phyloP scores from a whole-genome alignment of 1,140 invertebrate species.

The Parasteatoda tepidariorum region DNA sequence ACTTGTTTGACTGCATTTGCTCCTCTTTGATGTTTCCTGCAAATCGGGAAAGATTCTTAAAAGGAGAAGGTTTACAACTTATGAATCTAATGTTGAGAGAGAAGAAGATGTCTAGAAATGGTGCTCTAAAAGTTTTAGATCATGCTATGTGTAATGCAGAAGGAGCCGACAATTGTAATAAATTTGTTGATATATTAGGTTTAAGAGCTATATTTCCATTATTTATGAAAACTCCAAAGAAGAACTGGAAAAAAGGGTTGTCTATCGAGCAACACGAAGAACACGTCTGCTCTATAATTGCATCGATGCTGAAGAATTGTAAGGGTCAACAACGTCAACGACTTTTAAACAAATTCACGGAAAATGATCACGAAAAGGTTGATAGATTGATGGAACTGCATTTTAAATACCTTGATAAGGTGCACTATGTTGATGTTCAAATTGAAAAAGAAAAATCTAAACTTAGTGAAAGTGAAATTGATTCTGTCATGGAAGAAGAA shows the following conservation, averaged over 20 bases:
- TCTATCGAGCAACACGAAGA: conserved; percentile 71
- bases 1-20: conserved; percentile 95
- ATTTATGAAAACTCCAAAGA: conserved; percentile 98
- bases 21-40: conserved; percentile 87
- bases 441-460: conserved; percentile 75
- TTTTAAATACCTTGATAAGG: conserved; percentile 97
- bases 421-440: conserved; percentile 84
- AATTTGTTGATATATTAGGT: conserved; percentile 98
- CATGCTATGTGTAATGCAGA: conserved; percentile 94
- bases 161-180: conserved; percentile 95
- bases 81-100: conserved; percentile 98
- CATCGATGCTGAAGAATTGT: conserved; percentile 92
- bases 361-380: conserved; percentile 96
- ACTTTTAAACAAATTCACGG: conserved; percentile 94
- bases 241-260: conserved; percentile 82
- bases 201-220: conserved; percentile 96
- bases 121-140: conserved; percentile 94
- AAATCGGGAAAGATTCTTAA: conserved; percentile 92
- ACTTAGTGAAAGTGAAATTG: conserved; percentile 69
- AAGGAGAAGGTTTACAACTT: conserved; percentile 94
- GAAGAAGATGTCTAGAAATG: conserved; percentile 96
- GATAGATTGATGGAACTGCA: conserved; percentile 95
- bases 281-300: conserved; percentile 94
- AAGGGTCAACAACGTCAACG: conserved; percentile 89
- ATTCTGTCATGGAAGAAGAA: conserved; percentile 79